phyloP scores from a whole-genome alignment of 2,113 vertebrate genomes.

The Spea multiplicata region DNA sequence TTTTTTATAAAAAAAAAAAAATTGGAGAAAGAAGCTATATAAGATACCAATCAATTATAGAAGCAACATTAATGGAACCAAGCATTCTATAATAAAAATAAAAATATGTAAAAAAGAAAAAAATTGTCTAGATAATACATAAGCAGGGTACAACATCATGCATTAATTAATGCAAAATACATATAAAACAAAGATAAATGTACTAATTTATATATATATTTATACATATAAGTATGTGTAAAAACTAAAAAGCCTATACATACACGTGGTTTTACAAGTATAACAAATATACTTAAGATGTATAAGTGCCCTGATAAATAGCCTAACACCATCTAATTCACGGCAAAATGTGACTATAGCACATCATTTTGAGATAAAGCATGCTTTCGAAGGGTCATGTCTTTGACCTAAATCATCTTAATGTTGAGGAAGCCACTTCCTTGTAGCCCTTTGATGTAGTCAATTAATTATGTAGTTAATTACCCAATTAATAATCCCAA shows the following conservation, averaged over 20 bases:
- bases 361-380: conserved; percentile 13
- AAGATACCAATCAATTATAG: background rate
- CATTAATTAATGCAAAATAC: background rate
- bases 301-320: background rate
- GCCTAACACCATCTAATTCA: background rate
- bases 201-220: background rate
- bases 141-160: no score
- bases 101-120: background rate
- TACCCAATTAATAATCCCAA: conserved; percentile 4
- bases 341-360: background rate
- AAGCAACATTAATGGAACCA: background rate
- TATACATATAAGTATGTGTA: no score
- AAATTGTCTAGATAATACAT: background rate
- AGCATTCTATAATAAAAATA: background rate
- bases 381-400: background rate
- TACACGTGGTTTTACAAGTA: no score
- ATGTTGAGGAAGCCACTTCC: conserved; percentile 24
- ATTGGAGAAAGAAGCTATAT: no score
- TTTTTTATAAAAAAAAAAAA: no score
- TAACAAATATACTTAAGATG: background rate
- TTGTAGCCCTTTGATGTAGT: conserved; percentile 25
- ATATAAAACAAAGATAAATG: background rate
- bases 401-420: conserved; percentile 15
- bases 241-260: no score
- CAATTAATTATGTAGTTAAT: background rate